These are phyloP conservation scores for Sternotherus odoratus DNA, from an alignment of 2,797 vertebrate species.

Conservation along the genomic window DNA sequence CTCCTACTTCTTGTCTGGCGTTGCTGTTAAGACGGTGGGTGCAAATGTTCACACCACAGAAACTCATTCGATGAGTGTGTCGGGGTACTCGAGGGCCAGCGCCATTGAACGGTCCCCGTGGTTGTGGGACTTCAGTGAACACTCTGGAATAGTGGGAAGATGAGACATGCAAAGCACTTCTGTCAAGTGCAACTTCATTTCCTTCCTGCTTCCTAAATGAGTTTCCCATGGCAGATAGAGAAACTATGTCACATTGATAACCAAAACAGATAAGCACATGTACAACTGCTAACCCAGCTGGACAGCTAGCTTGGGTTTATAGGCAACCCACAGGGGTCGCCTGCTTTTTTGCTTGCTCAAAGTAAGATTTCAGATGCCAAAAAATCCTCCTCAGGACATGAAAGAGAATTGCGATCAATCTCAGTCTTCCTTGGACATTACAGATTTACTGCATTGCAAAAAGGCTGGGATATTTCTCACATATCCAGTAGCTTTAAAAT, in stretches of 20 bases:
- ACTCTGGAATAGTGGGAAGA: constrained; percentile 51
- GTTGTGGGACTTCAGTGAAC: constrained; percentile 26
- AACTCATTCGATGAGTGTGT: constrained; percentile 10
- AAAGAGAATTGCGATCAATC: background rate
- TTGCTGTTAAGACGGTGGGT: constrained; percentile 5
- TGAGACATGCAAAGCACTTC: constrained; percentile 28
- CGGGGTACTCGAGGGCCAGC: background rate
- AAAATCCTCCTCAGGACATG: background rate
- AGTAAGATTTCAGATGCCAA: constrained; percentile 37
- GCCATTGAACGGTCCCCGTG: constrained; percentile 14
- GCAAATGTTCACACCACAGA: background rate
- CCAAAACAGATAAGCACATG: constrained; percentile 49
- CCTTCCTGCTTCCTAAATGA: constrained; percentile 58
- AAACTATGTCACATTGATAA: constrained; percentile 48
- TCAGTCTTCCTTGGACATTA: background rate
- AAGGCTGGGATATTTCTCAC: constrained; percentile 29
- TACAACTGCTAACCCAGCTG: background rate
- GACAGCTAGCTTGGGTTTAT: background rate
- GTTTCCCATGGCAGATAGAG: constrained; percentile 63
- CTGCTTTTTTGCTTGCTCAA: background rate
- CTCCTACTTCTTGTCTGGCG: background rate
- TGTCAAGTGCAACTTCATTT: constrained; percentile 42
- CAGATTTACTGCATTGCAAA: constrained; percentile 11
- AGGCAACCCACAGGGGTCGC: background rate
- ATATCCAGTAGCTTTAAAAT: constrained; percentile 15